A percentile compares a stretch with the other conserved stretches of the same genome.
Conservation (phyloP, 2,797 vertebrate genomes). For the Typhlichthys subterraneus region DNA sequence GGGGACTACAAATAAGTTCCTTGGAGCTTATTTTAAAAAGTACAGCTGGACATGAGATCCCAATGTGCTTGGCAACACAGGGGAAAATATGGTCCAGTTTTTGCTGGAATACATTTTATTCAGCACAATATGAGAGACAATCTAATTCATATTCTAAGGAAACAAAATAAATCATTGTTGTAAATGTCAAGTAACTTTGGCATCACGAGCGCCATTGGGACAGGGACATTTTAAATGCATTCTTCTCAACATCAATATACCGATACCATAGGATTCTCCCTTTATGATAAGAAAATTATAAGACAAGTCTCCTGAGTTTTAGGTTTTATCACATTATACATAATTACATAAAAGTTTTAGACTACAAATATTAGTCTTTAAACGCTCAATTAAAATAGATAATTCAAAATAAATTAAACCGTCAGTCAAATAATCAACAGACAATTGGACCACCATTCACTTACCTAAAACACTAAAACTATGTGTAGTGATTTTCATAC, state of each 20-base stretch:
- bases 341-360: too few relatives aligned
- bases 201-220: too few relatives aligned
- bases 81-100: background rate
- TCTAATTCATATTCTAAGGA: background rate
- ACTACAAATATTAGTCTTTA: too few relatives aligned
- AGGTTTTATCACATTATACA: background rate
- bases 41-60: background rate
- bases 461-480: too few relatives aligned
- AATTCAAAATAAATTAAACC: too few relatives aligned
- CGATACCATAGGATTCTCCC: background rate
- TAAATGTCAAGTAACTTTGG: too few relatives aligned
- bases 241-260: conserved; percentile 8
- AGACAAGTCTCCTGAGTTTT: background rate
- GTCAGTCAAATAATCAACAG: too few relatives aligned
- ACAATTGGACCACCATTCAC: too few relatives aligned
- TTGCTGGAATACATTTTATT: background rate
- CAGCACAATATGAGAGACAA: conserved; percentile 1
- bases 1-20: background rate
- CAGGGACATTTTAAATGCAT: conserved; percentile 18
- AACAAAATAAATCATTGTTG: background rate
- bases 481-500: too few relatives aligned
- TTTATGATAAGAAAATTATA: background rate
- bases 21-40: conserved; percentile 7
- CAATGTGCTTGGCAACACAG: background rate
- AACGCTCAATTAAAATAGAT: too few relatives aligned